A percentile compares a stretch with the other conserved stretches of the same genome.
Evolutionary conservation across 2,797 vertebrate genomes (phyloP).

Genomic region (Aldrovandia affinis): DNA sequence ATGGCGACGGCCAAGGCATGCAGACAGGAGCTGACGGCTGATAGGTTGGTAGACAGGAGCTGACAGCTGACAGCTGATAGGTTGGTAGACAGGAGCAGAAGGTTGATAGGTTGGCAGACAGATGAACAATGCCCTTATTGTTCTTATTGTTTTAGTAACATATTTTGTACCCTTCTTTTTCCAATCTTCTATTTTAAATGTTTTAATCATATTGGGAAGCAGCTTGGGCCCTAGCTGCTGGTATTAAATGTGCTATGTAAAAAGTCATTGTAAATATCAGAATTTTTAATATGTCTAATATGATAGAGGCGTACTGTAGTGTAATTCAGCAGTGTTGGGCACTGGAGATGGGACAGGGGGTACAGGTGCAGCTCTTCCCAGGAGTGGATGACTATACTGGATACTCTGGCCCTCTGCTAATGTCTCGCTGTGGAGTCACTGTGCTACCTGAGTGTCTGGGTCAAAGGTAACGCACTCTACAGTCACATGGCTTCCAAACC

Average conservation of each 20-base stretch:
- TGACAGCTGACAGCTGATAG: too few species aligned
- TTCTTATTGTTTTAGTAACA: too few species aligned
- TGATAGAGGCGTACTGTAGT: background rate
- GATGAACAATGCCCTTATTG: too few species aligned
- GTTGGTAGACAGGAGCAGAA: too few species aligned
- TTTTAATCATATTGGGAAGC: background rate
- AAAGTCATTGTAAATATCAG: too few species aligned
- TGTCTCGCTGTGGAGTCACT: background rate
- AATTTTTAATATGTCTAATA: too few species aligned
- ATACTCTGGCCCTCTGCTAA: too few species aligned
- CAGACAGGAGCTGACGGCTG: too few species aligned
- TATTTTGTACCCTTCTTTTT: background rate
- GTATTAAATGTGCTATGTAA: background rate
- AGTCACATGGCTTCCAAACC: background rate
- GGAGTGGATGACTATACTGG: background rate
- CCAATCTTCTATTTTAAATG: background rate
- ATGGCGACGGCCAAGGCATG: too few species aligned
- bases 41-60: too few species aligned
- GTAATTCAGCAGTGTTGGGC: background rate
- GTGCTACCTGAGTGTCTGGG: background rate
- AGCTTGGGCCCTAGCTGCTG: background rate
- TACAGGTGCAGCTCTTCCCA: background rate
- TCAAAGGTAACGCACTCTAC: background rate
- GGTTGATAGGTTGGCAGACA: too few species aligned
- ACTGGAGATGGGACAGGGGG: background rate